Evolutionary conservation across 2,113 vertebrate species (phyloP), one percentile per base, ranked within the genome.

Genomic region (Paralichthys olivaceus): DNA sequence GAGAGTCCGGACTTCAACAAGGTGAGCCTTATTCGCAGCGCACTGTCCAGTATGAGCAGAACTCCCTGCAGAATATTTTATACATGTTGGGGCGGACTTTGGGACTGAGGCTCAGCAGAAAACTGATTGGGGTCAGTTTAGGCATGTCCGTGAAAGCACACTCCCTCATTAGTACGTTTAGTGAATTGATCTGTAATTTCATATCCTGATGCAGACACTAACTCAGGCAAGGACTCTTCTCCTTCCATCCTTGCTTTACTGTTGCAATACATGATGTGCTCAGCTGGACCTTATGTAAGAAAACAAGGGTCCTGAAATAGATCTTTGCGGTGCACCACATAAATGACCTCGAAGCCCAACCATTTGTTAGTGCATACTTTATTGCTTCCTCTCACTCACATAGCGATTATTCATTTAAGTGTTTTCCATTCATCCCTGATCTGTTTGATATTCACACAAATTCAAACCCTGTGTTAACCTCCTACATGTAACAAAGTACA

Each of bases 1-100:
- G 43, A 47, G 71, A 51, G 26, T 54, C 43, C 17, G 59, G 75
- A 65, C 70, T 65, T 64, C 65, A 73, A 6, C 59, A 63, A 49
- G 51, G 11, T 63, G 23, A 53, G 75, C 68, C 63, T 45, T 67
- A 67, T 62, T 84, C 69, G 69, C 68, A 58, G 57, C n/a, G 43
- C 45, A 55, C 25, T 13, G 51, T 57, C 23, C 43, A 17, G 43
- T 1, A 47, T 47, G 43, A 47, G 43, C 43, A 62, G 34, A 53
- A 26, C n/a, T 40, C 43, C 61, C 20, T 72, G 43, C 26, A 28
- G 61, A 28, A 57, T 26, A 54, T 45, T 20, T 73, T 23, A 9
- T 0, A 40, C 37, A 40, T 2, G 37, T 13, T 40, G 37, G 37
- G 37, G 37, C 9, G 12, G 37, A 40, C 12, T 40, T 40, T 47